Conservation (phyloP, 92 coral and sea anemone genomes). For the Epizoanthus illoricatus region DNA sequence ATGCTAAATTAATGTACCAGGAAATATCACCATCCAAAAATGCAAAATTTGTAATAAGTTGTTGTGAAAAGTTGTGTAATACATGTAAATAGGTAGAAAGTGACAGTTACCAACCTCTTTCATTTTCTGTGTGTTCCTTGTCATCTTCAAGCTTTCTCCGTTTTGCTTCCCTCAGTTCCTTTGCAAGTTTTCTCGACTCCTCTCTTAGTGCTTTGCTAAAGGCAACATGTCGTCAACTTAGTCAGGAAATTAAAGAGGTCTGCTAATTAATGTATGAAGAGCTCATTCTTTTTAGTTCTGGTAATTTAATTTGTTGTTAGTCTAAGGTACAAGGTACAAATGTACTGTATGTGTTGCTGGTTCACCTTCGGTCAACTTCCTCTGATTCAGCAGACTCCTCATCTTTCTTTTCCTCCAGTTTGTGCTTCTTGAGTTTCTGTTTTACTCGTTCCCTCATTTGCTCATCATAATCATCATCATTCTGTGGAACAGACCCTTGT, state of each 20-base stretch:
- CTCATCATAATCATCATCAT: slow-evolving; percentile 52
- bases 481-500: slow-evolving; percentile 5
- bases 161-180: slow-evolving; percentile 74
- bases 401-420: slow-evolving; percentile 40
- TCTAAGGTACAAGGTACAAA: background rate
- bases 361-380: slow-evolving; percentile 62
- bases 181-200: slow-evolving; percentile 72
- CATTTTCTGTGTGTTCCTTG: slow-evolving; percentile 12
- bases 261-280: background rate
- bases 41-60: too few relatives aligned
- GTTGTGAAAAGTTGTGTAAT: background rate
- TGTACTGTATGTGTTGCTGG: background rate
- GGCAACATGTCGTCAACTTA: background rate
- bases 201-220: slow-evolving; percentile 34
- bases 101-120: background rate
- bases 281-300: background rate
- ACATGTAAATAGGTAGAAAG: too few relatives aligned
- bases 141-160: slow-evolving; percentile 37
- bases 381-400: slow-evolving; percentile 38
- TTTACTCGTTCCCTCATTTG: slow-evolving; percentile 76
- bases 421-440: slow-evolving; percentile 70
- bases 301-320: background rate
- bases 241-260: too few relatives aligned
- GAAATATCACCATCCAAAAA: too few relatives aligned
- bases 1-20: too few relatives aligned